Conservation (phyloP, 2,888 invertebrate genomes). For the Ophion ellenae region DNA sequence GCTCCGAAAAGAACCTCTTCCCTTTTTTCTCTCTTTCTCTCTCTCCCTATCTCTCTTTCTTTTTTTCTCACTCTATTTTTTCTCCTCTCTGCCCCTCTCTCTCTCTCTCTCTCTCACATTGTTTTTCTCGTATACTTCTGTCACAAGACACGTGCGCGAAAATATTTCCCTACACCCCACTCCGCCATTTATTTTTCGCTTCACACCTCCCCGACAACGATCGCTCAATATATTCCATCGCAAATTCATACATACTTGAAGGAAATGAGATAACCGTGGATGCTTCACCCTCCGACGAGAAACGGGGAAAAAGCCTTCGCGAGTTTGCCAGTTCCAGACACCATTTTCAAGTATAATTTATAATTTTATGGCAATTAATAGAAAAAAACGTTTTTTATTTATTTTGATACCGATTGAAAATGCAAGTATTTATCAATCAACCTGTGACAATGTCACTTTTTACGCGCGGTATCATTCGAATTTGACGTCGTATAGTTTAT, state of each 20-base stretch:
- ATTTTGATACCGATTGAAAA: too few species aligned
- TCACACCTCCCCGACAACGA: slow-evolving; percentile 19
- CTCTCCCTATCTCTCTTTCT: too few species aligned
- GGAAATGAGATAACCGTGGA: not conserved
- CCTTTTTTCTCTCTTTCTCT: slow-evolving; percentile 1
- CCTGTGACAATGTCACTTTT: too few species aligned
- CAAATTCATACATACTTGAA: slow-evolving; percentile 22
- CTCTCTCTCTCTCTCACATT: not conserved
- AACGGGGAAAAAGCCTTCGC: not conserved
- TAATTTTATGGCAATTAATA: too few species aligned
- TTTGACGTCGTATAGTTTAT: too few species aligned
- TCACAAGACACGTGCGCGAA: slow-evolving; percentile 54
- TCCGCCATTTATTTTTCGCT: not conserved
- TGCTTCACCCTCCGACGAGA: not conserved
- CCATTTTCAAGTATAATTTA: too few species aligned
- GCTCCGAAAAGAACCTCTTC: slow-evolving; percentile 49
- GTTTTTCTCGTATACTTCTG: slow-evolving; percentile 17
- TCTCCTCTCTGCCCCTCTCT: not conserved
- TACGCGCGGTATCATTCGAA: too few species aligned
- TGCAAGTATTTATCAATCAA: too few species aligned
- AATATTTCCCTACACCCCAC: slow-evolving; percentile 19
- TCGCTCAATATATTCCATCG: slow-evolving; percentile 35
- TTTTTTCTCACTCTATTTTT: too few species aligned
- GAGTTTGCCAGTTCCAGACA: too few species aligned
- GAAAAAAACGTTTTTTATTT: too few species aligned